Evolutionary conservation across 1,140 invertebrate species (phyloP), one percentile per base, ranked within the genome.

Genomic region (Homarus americanus): DNA sequence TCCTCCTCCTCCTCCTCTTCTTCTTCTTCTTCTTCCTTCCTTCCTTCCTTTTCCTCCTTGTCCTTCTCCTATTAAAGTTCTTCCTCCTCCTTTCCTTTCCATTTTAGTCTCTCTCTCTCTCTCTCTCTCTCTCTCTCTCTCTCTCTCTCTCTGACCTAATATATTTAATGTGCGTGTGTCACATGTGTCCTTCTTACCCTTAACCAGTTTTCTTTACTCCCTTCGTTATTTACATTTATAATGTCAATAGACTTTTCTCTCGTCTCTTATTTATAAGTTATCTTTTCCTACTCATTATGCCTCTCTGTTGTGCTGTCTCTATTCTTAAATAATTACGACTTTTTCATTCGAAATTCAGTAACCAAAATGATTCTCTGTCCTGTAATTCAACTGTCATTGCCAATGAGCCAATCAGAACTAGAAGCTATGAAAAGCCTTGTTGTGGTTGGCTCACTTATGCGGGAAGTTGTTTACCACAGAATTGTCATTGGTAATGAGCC

Each of bases 51-150:
- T 41, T 3, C 24, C 40, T 41, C 75, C 32, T n/a, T 78, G 17
- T 41, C 75, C 24, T 32, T 38, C 32, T 24, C 9, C 34, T 41
- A n/a, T n/a, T 10, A 7, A 4, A 7, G 17, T 36, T 24, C 34
- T 4, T 78, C 49, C 15, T 12, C 28, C 79, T 58, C 79, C 28
- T 12, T n/a, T n/a, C 28, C 79, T 44, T 49, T 63, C 80, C 20
- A n/a, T 66, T 34, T 80, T 38, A 28, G 15, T 80, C 78, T 53
- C 78, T 53, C 44, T 80, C 78, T 53, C 78, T 80, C 78, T 53
- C 78, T 53, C 44, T 53, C 78, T 53, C 78, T 80, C 44, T 53
- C 78, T 80, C 44, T 80, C 78, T 53, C 78, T 80, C 44, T 53
- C 78, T 53, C 44, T 53, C 78, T 53, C 78, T 80, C 78, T 53